Conservation (phyloP, 2,888 invertebrate species). For the Diachrysia chrysitis region DNA sequence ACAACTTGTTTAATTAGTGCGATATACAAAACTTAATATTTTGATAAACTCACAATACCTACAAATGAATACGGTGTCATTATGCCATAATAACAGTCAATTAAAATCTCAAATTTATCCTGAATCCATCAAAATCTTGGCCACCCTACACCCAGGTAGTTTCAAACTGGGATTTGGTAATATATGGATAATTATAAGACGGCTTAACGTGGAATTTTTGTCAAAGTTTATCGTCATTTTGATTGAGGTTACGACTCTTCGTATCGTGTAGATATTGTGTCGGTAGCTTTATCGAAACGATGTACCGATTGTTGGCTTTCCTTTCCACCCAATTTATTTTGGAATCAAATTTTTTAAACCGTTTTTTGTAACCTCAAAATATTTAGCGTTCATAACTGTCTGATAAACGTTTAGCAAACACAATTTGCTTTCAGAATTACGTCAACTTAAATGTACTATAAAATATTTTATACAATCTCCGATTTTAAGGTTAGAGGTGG, state of each 20-base stretch:
- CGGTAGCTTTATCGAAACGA: constrained; percentile 82
- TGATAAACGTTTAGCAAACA: constrained; percentile 1
- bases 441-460: not conserved
- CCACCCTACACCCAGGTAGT: constrained; percentile 78
- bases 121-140: constrained; percentile 14
- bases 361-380: constrained; percentile 5
- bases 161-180: constrained; percentile 81
- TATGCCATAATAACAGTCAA: not conserved
- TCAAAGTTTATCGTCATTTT: constrained; percentile 87
- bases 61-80: not conserved
- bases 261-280: constrained; percentile 70
- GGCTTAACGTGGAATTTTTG: constrained; percentile 88
- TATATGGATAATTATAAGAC: constrained; percentile 89
- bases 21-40: too few relatives aligned
- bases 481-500: too few relatives aligned
- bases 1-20: too few relatives aligned
- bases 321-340: constrained; percentile 49
- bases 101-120: not conserved
- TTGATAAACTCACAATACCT: too few relatives aligned
- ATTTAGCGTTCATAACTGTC: constrained; percentile 1
- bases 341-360: constrained; percentile 49
- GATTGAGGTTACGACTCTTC: constrained; percentile 86
- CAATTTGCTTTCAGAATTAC: not conserved
- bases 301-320: constrained; percentile 30
- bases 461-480: not conserved